Conservation (phyloP, 2,888 invertebrate genomes). For the Cephus sareptanus region DNA sequence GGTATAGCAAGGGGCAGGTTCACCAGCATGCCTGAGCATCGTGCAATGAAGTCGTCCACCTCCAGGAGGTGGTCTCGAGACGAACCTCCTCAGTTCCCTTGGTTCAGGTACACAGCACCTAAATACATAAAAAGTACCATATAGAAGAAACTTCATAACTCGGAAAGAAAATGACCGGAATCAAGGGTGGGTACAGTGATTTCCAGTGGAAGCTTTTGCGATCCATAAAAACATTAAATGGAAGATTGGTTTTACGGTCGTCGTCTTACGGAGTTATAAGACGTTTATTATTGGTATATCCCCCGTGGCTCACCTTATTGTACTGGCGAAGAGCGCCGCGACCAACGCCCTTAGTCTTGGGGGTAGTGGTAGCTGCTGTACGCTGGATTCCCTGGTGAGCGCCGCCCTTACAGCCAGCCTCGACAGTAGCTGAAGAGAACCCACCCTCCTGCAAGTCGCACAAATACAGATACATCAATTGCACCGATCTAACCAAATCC, state of each 20-base stretch:
- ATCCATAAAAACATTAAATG: not conserved
- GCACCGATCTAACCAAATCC: not conserved
- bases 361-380: slow-evolving; percentile 87
- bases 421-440: slow-evolving; percentile 90
- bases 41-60: slow-evolving; percentile 95
- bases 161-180: too few relatives aligned
- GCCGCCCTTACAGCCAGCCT: slow-evolving; percentile 83
- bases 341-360: slow-evolving; percentile 86
- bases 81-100: slow-evolving; percentile 89
- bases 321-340: slow-evolving; percentile 90
- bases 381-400: slow-evolving; percentile 78
- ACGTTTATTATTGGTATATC: not conserved
- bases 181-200: too few relatives aligned
- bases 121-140: not conserved
- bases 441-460: slow-evolving; percentile 74
- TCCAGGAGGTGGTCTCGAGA: slow-evolving; percentile 88
- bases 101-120: slow-evolving; percentile 96
- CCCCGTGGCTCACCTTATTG: slow-evolving; percentile 70
- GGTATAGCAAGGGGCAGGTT: slow-evolving; percentile 86
- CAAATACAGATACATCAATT: not conserved
- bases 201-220: too few relatives aligned
- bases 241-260: slow-evolving; percentile 1
- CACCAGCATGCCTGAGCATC: slow-evolving; percentile 93
- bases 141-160: too few relatives aligned
- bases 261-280: slow-evolving; percentile 9